Conservation (phyloP, 2,888 invertebrate genomes). For the Eristalis pertinax region DNA sequence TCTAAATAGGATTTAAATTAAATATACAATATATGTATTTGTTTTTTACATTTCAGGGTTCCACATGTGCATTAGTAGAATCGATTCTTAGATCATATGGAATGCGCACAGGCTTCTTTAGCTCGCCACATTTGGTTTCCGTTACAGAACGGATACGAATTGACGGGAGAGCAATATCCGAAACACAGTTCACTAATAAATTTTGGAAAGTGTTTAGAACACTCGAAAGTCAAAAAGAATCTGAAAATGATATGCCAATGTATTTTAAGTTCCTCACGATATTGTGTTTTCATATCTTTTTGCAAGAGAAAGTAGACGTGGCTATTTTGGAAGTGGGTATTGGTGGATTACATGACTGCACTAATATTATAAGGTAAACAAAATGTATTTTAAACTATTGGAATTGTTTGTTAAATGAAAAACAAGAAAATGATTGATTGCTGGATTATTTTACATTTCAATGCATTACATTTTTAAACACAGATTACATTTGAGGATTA, state of each 20-base stretch:
- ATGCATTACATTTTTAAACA: too few relatives aligned
- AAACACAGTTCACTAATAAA: conserved; percentile 87
- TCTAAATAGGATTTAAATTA: too few relatives aligned
- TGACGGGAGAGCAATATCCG: conserved; percentile 89
- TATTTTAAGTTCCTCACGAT: conserved; percentile 98
- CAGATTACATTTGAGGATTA: too few relatives aligned
- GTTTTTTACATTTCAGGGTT: conserved; percentile 83
- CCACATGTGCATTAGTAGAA: conserved; percentile 96
- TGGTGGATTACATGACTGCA: conserved; percentile 96
- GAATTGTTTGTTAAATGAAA: too few relatives aligned
- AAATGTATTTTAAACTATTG: neutral
- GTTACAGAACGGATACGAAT: conserved; percentile 96
- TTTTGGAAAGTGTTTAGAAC: conserved; percentile 92
- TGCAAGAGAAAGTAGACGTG: conserved; percentile 93
- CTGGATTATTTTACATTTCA: too few relatives aligned
- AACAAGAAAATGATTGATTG: too few relatives aligned
- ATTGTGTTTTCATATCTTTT: conserved; percentile 93
- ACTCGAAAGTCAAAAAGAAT: conserved; percentile 83
- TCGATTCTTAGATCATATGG: conserved; percentile 92
- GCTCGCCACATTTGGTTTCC: conserved; percentile 96
- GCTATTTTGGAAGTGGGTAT: conserved; percentile 98
- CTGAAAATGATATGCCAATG: conserved; percentile 90
- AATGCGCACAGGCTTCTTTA: conserved; percentile 95
- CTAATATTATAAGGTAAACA: conserved; percentile 91
- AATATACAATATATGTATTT: too few relatives aligned